These are phyloP conservation scores for Tricholaema leucomelas DNA, from an alignment of 2,113 vertebrate genomes.

Conservation along the genomic window DNA sequence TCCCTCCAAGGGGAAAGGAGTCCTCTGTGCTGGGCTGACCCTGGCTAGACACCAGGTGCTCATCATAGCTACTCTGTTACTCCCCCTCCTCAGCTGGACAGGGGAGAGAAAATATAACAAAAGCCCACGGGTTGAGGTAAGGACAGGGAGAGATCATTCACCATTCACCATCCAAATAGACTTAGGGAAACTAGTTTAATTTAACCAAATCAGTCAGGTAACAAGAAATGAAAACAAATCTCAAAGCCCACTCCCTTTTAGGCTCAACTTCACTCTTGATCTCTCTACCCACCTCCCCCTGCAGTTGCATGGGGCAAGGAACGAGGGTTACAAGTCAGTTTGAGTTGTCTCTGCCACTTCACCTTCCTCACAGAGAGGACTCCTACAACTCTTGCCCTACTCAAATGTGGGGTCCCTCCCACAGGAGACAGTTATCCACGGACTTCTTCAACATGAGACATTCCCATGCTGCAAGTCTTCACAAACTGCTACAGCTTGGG, in stretches of 20 bases:
- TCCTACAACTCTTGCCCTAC: neutral
- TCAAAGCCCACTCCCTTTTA: neutral
- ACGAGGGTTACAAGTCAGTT: neutral
- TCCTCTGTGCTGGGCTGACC: neutral
- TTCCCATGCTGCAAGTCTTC: neutral
- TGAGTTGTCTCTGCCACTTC: neutral
- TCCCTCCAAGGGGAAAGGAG: neutral
- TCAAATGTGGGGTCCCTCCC: rapidly evolving
- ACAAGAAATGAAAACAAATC: neutral
- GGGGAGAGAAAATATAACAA: neutral
- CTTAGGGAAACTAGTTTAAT: neutral
- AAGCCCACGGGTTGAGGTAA: neutral
- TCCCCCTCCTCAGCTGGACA: neutral
- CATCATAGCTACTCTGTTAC: neutral
- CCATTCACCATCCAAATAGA: neutral
- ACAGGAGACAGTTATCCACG: neutral
- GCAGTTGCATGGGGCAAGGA: neutral
- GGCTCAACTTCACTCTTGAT: neutral
- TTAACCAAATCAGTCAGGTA: neutral
- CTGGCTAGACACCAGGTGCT: neutral
- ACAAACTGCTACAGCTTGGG: neutral
- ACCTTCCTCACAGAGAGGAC: neutral
- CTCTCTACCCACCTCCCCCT: neutral
- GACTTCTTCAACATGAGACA: neutral
- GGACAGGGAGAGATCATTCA: neutral